phyloP scores from a whole-genome alignment of 2,113 vertebrate species.

The Theristicus caerulescens region DNA sequence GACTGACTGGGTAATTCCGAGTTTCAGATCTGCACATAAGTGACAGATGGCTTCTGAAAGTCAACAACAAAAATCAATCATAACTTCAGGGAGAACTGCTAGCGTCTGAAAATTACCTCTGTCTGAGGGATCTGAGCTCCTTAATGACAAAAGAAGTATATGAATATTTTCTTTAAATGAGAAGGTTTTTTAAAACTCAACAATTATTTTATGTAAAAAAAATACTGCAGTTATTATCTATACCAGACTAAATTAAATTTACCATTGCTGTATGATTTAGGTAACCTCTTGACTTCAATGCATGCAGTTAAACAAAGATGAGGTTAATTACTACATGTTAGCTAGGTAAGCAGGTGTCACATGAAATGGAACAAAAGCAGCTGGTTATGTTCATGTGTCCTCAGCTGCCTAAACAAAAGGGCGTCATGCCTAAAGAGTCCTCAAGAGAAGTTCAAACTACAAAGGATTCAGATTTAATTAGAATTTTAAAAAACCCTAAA shows the following conservation, averaged over 20 bases:
- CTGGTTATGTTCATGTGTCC: background rate
- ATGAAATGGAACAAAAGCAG: background rate
- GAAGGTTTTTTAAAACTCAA: background rate
- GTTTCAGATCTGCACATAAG: background rate
- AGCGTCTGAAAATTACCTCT: background rate
- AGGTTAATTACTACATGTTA: background rate
- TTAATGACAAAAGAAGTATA: background rate
- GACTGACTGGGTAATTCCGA: background rate
- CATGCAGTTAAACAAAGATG: background rate
- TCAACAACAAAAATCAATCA: background rate
- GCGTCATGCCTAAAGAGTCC: background rate
- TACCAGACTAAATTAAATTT: background rate
- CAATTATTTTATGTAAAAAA: background rate
- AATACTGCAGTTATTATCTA: background rate
- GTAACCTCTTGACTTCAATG: background rate
- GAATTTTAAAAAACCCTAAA: background rate
- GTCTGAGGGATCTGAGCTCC: background rate
- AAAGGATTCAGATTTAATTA: background rate
- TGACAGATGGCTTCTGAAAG: background rate
- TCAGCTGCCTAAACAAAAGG: background rate
- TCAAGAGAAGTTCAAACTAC: background rate
- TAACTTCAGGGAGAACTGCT: background rate
- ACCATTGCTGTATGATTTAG: background rate
- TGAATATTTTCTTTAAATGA: background rate
- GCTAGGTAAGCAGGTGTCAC: background rate